Evolutionary conservation across 2,888 invertebrate species (phyloP).

Genomic region (Parnassius apollo): DNA sequence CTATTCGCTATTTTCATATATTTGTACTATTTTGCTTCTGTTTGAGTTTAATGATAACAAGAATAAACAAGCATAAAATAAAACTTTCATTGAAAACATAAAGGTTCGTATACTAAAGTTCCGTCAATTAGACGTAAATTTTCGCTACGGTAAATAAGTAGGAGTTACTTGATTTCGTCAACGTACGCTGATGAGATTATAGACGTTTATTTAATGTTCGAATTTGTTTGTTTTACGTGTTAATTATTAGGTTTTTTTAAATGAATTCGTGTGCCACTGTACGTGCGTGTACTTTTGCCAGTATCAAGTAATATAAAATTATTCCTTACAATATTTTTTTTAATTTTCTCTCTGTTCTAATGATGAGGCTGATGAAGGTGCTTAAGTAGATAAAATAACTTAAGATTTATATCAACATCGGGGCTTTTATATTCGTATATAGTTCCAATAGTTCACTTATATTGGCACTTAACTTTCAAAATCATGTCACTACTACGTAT

Average conservation of each 20-base stretch:
- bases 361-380: too few relatives aligned
- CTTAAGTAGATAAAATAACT: too few relatives aligned
- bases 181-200: not conserved
- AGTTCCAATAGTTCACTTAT: too few relatives aligned
- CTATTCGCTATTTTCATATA: not conserved
- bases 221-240: not conserved
- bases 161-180: not conserved
- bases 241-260: not conserved
- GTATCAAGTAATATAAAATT: too few relatives aligned
- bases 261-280: too few relatives aligned
- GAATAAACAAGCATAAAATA: not conserved
- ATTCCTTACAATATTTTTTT: too few relatives aligned
- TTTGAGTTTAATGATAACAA: not conserved
- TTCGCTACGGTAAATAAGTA: not conserved
- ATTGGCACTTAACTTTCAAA: too few relatives aligned
- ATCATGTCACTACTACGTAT: too few relatives aligned
- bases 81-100: not conserved
- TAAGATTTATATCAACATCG: too few relatives aligned
- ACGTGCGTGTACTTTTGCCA: too few relatives aligned
- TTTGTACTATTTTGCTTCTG: not conserved
- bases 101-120: not conserved
- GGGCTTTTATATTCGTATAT: too few relatives aligned
- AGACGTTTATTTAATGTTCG: not conserved
- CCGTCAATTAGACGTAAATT: constrained; percentile 1
- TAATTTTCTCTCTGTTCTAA: too few relatives aligned